phyloP scores from a whole-genome alignment of 2,888 invertebrate genomes.

The Atrina japonica region DNA sequence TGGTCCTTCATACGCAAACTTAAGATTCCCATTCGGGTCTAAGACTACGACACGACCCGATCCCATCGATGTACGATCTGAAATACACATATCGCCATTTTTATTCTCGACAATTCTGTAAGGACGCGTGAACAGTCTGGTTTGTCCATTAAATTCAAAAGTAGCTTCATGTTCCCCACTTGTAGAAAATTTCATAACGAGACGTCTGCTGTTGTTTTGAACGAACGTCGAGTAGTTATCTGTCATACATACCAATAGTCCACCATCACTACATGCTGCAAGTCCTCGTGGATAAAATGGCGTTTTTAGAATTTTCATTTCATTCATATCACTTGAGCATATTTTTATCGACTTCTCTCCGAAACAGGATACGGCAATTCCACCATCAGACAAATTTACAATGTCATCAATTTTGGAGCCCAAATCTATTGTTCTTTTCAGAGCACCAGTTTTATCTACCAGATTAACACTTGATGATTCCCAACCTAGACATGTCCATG shows the following conservation, averaged over 20 bases:
- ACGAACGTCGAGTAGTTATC: conserved; percentile 38
- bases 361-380: conserved; percentile 28
- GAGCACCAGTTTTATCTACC: conserved; percentile 22
- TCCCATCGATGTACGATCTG: conserved; percentile 44
- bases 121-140: conserved; percentile 36
- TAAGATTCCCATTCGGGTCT: conserved; percentile 32
- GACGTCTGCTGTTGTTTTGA: conserved; percentile 26
- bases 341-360: conserved; percentile 21
- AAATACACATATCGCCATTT: conserved; percentile 43
- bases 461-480: conserved; percentile 21
- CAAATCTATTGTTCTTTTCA: conserved; percentile 14
- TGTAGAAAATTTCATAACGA: conserved; percentile 29
- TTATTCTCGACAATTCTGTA: conserved; percentile 40
- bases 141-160: conserved; percentile 34
- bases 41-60: conserved; percentile 40
- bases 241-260: conserved; percentile 36
- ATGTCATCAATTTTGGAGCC: conserved; percentile 33
- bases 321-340: conserved; percentile 1
- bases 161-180: conserved; percentile 15
- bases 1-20: conserved; percentile 25
- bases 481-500: conserved; percentile 33
- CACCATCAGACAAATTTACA: background rate
- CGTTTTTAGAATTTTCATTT: conserved; percentile 3
- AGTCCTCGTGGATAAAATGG: conserved; percentile 35
- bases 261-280: conserved; percentile 14